Evolutionary conservation across 2,888 invertebrate species (phyloP), one percentile per base, ranked within the genome.

Genomic region (Drosophila parthenogenetica): DNA sequence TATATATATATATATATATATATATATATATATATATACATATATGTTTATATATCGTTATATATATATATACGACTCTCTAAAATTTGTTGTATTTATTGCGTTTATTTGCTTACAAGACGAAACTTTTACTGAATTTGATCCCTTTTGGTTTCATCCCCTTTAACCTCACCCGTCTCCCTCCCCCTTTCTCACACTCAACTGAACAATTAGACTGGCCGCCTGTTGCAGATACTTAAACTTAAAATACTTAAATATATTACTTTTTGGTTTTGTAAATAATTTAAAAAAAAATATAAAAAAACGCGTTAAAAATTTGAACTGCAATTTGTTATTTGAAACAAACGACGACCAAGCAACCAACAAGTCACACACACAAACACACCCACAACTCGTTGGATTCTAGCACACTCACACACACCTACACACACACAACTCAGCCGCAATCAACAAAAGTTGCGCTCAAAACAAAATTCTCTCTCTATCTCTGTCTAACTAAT

Each of bases 211-310:
- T 32, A 32, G 73, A 73, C 69, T 73, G 74, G 69, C 74, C 74
- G 69, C 74, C 75, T 73, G 73, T 73, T 74, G 69, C 73, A 69
- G 75, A 25, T 49, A 57, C 25, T 42, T 48, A 25, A 22, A 42
- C 13, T 11, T 13, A 3, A 63, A 22, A 48, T 55, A 59, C 32
- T 57, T 25, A 45, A 17, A 62, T 22, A 19, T 90, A 90, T 91
- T 90, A 91, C 82, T 89, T 90, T 90, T 90, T 90, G 87, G 81
- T 90, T 90, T 90, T 85, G 86, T 87, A 86, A 75, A 81, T 85
- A 86, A 60, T 25, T 55, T 63, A 19, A 53, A 48, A 35, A 45
- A 8, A 29, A 22, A 5, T 22, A 49, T 59, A 48, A 40, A 48
- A 54, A 40, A 49, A 73, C 60, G 53, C 65, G 57, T 37, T 67